A percentile compares a stretch with the other conserved stretches of the same genome.
phyloP scores from a whole-genome alignment of 2,797 vertebrate species.

The Argentina silus region DNA sequence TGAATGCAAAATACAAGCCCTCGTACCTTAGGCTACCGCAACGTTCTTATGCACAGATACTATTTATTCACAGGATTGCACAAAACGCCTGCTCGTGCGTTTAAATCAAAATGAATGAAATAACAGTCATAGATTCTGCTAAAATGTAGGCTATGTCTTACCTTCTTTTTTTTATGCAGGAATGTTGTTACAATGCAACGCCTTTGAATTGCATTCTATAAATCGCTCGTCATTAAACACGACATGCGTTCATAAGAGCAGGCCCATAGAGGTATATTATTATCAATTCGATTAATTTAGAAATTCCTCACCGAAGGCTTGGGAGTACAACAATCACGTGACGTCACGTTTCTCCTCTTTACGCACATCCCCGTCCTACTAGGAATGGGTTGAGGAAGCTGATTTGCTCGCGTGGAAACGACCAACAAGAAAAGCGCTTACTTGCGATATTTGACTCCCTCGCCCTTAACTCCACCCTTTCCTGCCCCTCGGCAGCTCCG shows the following conservation, averaged over 20 bases:
- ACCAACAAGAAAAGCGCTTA: conserved; percentile 56
- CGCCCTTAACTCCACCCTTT: conserved; percentile 29
- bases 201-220: conserved; percentile 59
- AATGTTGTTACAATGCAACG: conserved; percentile 52
- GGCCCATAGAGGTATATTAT: not conserved
- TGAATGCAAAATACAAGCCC: conserved; percentile 28
- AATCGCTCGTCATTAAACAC: conserved; percentile 13
- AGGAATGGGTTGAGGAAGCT: conserved; percentile 20
- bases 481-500: conserved; percentile 39
- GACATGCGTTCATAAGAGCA: conserved; percentile 1
- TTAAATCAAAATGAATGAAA: conserved; percentile 50
- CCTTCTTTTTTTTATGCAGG: conserved; percentile 47
- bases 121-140: not conserved
- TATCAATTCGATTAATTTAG: conserved; percentile 28
- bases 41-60: not conserved
- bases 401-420: conserved; percentile 50
- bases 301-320: conserved; percentile 45
- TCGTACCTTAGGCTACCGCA: not conserved
- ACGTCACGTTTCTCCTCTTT: conserved; percentile 62
- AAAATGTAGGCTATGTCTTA: conserved; percentile 45
- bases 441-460: conserved; percentile 31
- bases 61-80: conserved; percentile 1
- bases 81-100: not conserved
- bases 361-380: conserved; percentile 45
- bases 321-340: conserved; percentile 70